phyloP scores from a whole-genome alignment of 2,888 invertebrate species.

The Tridacna gigas region DNA sequence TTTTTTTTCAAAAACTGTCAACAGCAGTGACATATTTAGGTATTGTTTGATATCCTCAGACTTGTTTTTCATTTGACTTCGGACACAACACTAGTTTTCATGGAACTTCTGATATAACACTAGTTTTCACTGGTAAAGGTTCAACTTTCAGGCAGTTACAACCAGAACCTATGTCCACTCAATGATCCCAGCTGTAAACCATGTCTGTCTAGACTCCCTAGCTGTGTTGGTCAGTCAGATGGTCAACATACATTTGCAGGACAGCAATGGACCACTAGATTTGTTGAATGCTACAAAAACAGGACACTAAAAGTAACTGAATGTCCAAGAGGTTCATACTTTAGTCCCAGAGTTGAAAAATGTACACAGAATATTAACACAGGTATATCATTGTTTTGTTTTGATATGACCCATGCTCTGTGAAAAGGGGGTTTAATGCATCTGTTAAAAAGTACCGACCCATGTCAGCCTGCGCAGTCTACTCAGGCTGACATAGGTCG shows the following conservation, averaged over 20 bases:
- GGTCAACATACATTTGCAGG: constrained; percentile 59
- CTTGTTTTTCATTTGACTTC: background rate
- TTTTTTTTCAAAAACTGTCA: too few species aligned
- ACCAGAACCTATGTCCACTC: constrained; percentile 54
- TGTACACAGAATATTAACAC: constrained; percentile 55
- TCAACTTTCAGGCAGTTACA: constrained; percentile 60
- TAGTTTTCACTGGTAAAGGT: too few species aligned
- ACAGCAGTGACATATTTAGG: too few species aligned
- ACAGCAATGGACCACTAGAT: constrained; percentile 59
- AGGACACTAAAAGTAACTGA: constrained; percentile 58
- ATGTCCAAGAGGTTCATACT: constrained; percentile 52
- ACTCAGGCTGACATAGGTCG: too few species aligned
- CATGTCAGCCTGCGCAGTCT: too few species aligned
- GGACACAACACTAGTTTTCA: too few species aligned
- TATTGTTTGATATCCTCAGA: too few species aligned
- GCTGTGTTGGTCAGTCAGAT: constrained; percentile 64
- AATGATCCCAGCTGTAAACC: constrained; percentile 54
- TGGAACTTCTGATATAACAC: too few species aligned
- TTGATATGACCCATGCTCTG: too few species aligned
- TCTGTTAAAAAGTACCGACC: too few species aligned
- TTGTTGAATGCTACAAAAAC: constrained; percentile 62
- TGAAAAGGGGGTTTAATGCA: background rate
- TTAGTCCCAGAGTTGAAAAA: constrained; percentile 41
- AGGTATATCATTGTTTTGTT: constrained; percentile 22
- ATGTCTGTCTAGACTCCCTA: constrained; percentile 64